Base-by-base conservation (phyloP, 1,140 invertebrate species). In the Drosophila athabasca region DNA sequence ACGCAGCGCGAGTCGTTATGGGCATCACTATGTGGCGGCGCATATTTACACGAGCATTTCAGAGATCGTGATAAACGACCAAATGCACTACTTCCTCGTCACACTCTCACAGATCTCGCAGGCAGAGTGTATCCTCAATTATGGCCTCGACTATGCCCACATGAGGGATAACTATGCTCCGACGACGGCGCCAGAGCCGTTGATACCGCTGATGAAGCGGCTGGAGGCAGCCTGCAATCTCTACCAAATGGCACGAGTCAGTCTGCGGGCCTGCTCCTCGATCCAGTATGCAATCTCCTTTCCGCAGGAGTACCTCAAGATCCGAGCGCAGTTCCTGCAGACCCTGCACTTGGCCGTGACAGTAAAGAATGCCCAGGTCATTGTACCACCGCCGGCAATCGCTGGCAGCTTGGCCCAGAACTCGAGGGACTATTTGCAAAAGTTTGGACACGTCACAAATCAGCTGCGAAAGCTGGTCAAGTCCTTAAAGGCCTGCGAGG, bases 311-410 rank as follows among this genome's bases (percentile, higher is more conserved):
- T 98, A 95, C 92, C 94, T 95, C 17, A 95, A 94, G 76, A 92
- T 96, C 11, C 93, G 97, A 6, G 94, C 94, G 15, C 95, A 97
- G 92, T 95, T 97, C 79, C 92, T 98, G 13, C 95, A 96, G 67
- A 94, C 95, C 15, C 93, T 97, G 31, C 93, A 94, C 0, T 94
- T 96, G 75, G 93, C 98, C 6, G 93, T 97, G 19, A 94, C 95
- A 35, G 95, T 96, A 0, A 97, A 96, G 82, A 94, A 95, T 83
- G 96, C 96, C 44, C 93, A 98, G 26, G 96, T 96, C 78, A 97
- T 97, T 61, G 96, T 97, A 51, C 97, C 97, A 22, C 97, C 97
- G 29, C 97, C 98, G 2, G 97, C 97, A 2, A 98, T 98, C 67
- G 97, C 97, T 1, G 94, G 95, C 1, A 95, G 96, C 8, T 94